A percentile compares a stretch with the other conserved stretches of the same genome.
Evolutionary conservation across 2,888 invertebrate genomes (phyloP).

Genomic region (Ennomos erosarius): DNA sequence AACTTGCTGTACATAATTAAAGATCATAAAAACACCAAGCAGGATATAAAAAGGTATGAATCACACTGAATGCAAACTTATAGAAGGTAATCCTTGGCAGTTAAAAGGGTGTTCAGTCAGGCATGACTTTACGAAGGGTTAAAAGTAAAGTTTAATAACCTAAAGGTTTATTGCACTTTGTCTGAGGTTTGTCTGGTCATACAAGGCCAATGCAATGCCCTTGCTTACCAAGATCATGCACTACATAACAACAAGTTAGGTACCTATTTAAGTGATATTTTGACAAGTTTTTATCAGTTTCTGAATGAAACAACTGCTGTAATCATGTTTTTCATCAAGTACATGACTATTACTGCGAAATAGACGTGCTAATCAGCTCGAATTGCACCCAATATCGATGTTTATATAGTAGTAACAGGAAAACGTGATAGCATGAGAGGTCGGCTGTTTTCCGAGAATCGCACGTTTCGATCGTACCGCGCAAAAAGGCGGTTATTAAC

Average conservation of each 20-base stretch:
- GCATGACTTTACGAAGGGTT: conserved; percentile 5
- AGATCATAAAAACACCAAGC: no score
- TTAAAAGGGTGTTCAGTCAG: conserved; percentile 7
- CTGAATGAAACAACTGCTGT: conserved; percentile 26
- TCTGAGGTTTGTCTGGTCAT: conserved; percentile 10
- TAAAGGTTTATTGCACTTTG: conserved; percentile 2
- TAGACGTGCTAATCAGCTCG: conserved; percentile 22
- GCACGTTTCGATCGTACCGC: conserved; percentile 41
- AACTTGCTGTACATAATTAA: no score
- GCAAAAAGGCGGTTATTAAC: conserved; percentile 54
- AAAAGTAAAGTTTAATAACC: conserved; percentile 8
- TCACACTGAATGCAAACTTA: background rate
- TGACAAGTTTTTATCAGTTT: conserved; percentile 22
- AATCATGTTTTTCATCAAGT: conserved; percentile 26
- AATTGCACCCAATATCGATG: conserved; percentile 26
- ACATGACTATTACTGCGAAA: conserved; percentile 26
- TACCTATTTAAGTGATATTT: conserved; percentile 4
- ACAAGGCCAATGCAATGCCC: conserved; percentile 20
- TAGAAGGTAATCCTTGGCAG: background rate
- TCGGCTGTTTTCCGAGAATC: conserved; percentile 45
- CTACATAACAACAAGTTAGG: background rate
- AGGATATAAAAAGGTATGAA: no score
- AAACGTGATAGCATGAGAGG: conserved; percentile 41
- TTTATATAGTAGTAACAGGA: conserved; percentile 37
- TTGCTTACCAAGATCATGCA: background rate